phyloP scores from a whole-genome alignment of 2,888 invertebrate genomes.

The Argyra leucocephala region DNA sequence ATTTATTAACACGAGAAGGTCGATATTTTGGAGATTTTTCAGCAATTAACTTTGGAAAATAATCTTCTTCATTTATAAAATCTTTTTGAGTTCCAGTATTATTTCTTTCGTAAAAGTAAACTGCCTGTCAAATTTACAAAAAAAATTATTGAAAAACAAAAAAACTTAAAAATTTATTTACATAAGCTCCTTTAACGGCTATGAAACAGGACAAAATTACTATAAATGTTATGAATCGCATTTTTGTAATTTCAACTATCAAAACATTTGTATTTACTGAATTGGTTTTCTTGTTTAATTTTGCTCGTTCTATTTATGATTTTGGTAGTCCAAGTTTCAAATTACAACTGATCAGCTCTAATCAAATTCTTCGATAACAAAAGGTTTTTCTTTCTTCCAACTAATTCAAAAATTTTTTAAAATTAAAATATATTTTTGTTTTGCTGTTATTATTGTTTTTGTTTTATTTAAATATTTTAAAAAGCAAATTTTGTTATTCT shows the following conservation, averaged over 20 bases:
- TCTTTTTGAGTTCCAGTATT: neutral
- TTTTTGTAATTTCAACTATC: neutral
- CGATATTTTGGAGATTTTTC: neutral
- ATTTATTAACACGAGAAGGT: neutral
- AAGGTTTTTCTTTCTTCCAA: neutral
- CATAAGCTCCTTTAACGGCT: neutral
- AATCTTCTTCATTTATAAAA: neutral
- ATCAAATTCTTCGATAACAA: neutral
- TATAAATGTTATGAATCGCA: neutral
- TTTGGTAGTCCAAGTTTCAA: neutral
- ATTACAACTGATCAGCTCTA: neutral
- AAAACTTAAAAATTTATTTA: neutral
- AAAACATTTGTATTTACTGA: too few relatives aligned
- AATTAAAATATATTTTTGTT: too few relatives aligned
- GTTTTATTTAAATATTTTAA: too few relatives aligned
- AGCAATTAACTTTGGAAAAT: neutral
- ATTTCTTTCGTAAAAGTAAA: neutral
- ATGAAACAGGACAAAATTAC: neutral
- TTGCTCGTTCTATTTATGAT: neutral
- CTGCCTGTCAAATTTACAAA: neutral
- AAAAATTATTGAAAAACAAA: too few relatives aligned
- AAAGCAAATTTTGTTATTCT: too few relatives aligned
- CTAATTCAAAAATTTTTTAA: too few relatives aligned
- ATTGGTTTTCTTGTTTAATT: neutral
- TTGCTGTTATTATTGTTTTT: too few relatives aligned